phyloP scores from a whole-genome alignment of 35 echinoderm and acorn worm genomes.

The Anneissia japonica region DNA sequence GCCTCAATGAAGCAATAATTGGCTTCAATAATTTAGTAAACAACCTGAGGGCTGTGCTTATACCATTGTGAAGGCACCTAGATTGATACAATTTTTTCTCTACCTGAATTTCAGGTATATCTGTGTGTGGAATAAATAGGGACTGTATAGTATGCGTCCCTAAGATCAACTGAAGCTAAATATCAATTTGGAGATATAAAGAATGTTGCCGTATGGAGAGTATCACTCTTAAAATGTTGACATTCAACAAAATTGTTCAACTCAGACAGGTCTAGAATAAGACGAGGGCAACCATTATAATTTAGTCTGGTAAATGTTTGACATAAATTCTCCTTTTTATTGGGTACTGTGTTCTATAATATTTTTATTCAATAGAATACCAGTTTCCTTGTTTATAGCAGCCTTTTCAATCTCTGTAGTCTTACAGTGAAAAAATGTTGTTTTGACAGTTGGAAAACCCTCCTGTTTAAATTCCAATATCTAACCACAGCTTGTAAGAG shows the following conservation, averaged over 20 bases:
- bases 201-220: not conserved
- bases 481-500: too few species aligned
- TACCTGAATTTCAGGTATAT: slow-evolving; percentile 26
- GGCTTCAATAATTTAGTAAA: slow-evolving; percentile 31
- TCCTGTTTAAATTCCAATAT: too few species aligned
- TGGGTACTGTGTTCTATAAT: slow-evolving; percentile 14
- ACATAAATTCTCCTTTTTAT: slow-evolving; percentile 32
- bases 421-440: too few species aligned
- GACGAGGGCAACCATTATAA: too few species aligned
- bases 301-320: too few species aligned
- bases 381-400: slow-evolving; percentile 1
- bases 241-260: slow-evolving; percentile 26
- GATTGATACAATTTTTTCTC: slow-evolving; percentile 20
- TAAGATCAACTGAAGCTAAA: slow-evolving; percentile 41
- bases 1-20: not conserved
- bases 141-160: slow-evolving; percentile 46
- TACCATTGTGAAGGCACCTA: slow-evolving; percentile 27
- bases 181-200: slow-evolving; percentile 25
- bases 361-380: not conserved
- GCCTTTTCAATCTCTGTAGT: not conserved
- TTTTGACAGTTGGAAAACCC: too few species aligned
- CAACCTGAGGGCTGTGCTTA: slow-evolving; percentile 25
- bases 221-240: slow-evolving; percentile 54
- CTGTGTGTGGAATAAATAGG: not conserved
- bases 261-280: too few species aligned